Evolutionary conservation across 2,113 vertebrate species (phyloP), one percentile per base, ranked within the genome.

Genomic region (Python bivittatus): DNA sequence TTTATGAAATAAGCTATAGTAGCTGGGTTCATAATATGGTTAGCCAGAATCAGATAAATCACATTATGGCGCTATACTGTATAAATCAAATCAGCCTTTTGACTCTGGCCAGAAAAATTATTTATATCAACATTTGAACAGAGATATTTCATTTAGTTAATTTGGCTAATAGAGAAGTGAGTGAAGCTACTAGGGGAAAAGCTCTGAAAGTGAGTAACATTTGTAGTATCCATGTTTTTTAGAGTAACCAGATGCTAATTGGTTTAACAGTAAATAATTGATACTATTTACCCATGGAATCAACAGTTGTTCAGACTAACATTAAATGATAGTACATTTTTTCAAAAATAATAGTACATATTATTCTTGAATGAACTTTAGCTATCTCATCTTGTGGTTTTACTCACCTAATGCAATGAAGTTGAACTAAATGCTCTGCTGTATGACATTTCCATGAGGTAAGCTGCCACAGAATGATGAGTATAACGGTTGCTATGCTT

Each of bases 291-390:
- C 22, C 57, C 57, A 60, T 60, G 13, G 12, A 60, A 22, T 17
- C 57, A 60, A 60, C 12, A 60, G 3, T 17, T 17, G 12, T 60
- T 60, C 57, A 60, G 13, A 60, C 48, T 48, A 48, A 48, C 48
- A 48, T 48, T 6, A 48, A 48, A 48, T 48, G 48, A 48, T 48
- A 48, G 48, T 48, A 93, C 90, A 94, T 95, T n/a, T n/a, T n/a
- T n/a, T n/a, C n/a, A n/a, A 48, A 48, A 48, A 48, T 48, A 6
- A 48, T 48, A 48, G 48, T 48, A 93, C 90, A 94, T 95, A 94
- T 96, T 96, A 85, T 52, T 91, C 95, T 94, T 96, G 95, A 91
- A 96, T 94, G 92, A 79, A 20, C 60, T 94, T 96, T 94, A 94
- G 0, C 0, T 0, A 11, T 90, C 91, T 1, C 53, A 53, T 85